phyloP scores from a whole-genome alignment of 1,140 invertebrate genomes.

The Dendroctonus valens region DNA sequence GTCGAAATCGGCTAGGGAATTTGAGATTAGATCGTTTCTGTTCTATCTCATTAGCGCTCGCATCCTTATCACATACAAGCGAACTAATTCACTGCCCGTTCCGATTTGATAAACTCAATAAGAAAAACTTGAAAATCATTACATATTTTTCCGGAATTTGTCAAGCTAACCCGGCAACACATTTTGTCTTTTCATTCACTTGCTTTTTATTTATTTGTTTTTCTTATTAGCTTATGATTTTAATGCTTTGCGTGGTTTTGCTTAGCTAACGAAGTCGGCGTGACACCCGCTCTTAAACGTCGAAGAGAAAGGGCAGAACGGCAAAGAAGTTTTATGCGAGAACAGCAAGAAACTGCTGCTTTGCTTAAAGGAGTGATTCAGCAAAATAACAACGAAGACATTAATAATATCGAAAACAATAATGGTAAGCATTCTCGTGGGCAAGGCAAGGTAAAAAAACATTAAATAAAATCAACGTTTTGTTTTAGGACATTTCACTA shows the following conservation, averaged over 20 bases:
- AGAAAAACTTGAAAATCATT: too few relatives aligned
- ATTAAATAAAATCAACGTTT: not conserved
- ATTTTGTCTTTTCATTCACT: too few relatives aligned
- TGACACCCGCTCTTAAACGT: conserved; percentile 71
- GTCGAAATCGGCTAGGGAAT: too few relatives aligned
- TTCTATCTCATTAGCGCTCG: too few relatives aligned
- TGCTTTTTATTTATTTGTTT: not conserved
- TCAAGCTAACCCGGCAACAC: too few relatives aligned
- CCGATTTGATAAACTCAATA: too few relatives aligned
- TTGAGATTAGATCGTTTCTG: too few relatives aligned
- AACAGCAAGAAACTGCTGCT: conserved; percentile 68
- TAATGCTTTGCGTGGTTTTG: conserved; percentile 36
- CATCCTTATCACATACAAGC: too few relatives aligned
- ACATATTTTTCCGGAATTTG: too few relatives aligned
- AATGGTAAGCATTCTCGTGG: conserved; percentile 43
- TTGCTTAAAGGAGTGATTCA: conserved; percentile 38
- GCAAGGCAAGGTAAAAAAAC: too few relatives aligned
- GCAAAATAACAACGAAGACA: conserved; percentile 53
- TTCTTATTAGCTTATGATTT: not conserved
- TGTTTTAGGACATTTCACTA: conserved; percentile 55
- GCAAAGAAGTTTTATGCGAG: conserved; percentile 76
- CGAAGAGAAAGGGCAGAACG: conserved; percentile 74
- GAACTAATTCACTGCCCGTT: too few relatives aligned
- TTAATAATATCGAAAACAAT: conserved; percentile 50
- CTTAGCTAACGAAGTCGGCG: conserved; percentile 61